phyloP scores from a whole-genome alignment of 1,140 invertebrate species.

The Pseudachorutes palmiensis region DNA sequence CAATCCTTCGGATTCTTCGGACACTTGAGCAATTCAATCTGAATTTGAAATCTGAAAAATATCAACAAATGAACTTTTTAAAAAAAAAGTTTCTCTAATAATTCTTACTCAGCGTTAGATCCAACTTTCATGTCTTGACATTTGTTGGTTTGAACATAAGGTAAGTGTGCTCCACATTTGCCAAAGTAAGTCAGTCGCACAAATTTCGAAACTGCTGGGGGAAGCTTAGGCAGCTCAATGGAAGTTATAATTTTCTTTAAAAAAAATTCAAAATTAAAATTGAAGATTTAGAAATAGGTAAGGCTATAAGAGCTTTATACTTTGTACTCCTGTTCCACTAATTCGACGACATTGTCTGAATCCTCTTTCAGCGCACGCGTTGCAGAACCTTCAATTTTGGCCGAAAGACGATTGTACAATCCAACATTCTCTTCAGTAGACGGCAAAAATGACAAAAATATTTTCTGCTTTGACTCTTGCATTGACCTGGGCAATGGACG shows the following conservation, averaged over 20 bases:
- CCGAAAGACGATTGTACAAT: slow-evolving; percentile 70
- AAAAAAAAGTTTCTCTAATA: neutral
- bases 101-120: slow-evolving; percentile 6
- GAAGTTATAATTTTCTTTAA: slow-evolving; percentile 12
- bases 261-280: slow-evolving; percentile 4
- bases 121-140: slow-evolving; percentile 15
- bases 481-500: slow-evolving; percentile 53
- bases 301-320: slow-evolving; percentile 44
- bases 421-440: slow-evolving; percentile 64
- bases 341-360: slow-evolving; percentile 84
- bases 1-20: slow-evolving; percentile 63
- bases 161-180: slow-evolving; percentile 1
- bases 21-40: slow-evolving; percentile 50
- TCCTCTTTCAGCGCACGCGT: slow-evolving; percentile 74
- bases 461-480: slow-evolving; percentile 28
- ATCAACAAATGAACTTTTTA: too few relatives aligned
- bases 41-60: slow-evolving; percentile 19
- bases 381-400: slow-evolving; percentile 71
- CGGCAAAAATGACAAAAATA: slow-evolving; percentile 19
- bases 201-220: slow-evolving; percentile 3
- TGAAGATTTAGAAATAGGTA: slow-evolving; percentile 5
- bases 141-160: slow-evolving; percentile 8
- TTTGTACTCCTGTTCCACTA: slow-evolving; percentile 80
- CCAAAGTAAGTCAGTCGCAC: slow-evolving; percentile 10
- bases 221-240: slow-evolving; percentile 10